Evolutionary conservation across 1,140 invertebrate species (phyloP).

Genomic region (Lamellibrachia luymesi): DNA sequence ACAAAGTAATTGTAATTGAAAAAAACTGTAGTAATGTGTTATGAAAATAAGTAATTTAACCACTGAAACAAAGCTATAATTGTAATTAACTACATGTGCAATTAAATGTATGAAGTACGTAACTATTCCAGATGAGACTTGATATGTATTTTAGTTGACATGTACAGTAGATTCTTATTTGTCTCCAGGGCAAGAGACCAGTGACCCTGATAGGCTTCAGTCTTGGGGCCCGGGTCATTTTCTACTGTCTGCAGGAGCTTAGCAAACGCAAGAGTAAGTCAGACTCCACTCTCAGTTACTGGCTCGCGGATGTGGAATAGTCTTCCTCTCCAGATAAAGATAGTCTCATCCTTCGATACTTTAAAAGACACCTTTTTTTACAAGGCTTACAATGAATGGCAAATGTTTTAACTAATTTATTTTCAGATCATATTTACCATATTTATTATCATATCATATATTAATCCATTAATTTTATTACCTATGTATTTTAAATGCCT

Average conservation of each 20-base stretch:
- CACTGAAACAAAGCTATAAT: background rate
- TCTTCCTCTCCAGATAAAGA: too few relatives aligned
- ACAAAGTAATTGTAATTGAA: too few relatives aligned
- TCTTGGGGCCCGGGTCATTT: conserved; percentile 72
- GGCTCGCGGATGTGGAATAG: too few relatives aligned
- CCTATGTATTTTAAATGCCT: too few relatives aligned
- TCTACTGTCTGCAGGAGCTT: conserved; percentile 64
- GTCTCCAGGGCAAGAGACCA: conserved; percentile 64
- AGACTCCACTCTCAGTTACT: background rate
- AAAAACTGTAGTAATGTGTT: too few relatives aligned
- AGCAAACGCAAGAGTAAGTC: conserved; percentile 50
- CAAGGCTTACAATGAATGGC: too few relatives aligned
- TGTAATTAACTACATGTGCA: background rate
- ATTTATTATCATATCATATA: too few relatives aligned
- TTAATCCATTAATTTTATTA: too few relatives aligned
- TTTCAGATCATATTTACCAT: too few relatives aligned
- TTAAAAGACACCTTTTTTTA: too few relatives aligned
- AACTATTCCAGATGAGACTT: background rate
- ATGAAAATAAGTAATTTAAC: background rate
- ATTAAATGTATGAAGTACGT: background rate
- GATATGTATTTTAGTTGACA: background rate
- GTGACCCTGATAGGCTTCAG: conserved; percentile 74
- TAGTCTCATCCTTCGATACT: too few relatives aligned
- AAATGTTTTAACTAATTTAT: too few relatives aligned
- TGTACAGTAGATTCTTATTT: background rate